Percentiles rank a stretch among this genome's conserved stretches.
phyloP scores from a whole-genome alignment of 2,113 vertebrate genomes.

The Sorex fumeus region DNA sequence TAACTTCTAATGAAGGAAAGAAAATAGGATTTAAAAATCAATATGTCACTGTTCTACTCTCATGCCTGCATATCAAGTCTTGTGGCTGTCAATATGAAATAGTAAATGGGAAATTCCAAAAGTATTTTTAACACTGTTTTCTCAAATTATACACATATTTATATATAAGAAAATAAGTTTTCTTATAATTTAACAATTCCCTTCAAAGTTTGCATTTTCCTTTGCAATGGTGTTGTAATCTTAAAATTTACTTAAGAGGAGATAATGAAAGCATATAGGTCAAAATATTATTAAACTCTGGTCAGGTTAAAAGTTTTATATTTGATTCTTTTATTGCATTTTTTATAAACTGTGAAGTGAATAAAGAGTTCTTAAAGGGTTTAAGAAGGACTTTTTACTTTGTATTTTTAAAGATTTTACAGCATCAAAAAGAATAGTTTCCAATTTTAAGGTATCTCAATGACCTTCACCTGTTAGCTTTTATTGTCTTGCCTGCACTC shows the following conservation, averaged over 20 bases:
- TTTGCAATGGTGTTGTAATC: slow-evolving; percentile 35
- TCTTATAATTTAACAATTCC: slow-evolving; percentile 59
- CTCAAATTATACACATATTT: background rate
- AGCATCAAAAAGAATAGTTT: slow-evolving; percentile 18
- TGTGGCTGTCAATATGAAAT: background rate
- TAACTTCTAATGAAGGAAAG: background rate
- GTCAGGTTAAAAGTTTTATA: slow-evolving; percentile 26
- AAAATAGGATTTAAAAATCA: background rate
- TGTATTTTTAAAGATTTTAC: slow-evolving; percentile 16
- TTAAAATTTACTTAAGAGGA: slow-evolving; percentile 56
- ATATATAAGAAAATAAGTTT: too few relatives aligned
- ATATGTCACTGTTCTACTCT: background rate
- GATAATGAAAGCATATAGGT: slow-evolving; percentile 47
- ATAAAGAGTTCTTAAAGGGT: slow-evolving; percentile 4
- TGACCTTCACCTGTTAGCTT: slow-evolving; percentile 54
- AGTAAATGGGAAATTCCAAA: background rate
- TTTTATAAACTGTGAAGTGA: slow-evolving; percentile 41
- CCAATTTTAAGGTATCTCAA: slow-evolving; percentile 23
- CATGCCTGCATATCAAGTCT: background rate
- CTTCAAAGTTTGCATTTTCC: background rate
- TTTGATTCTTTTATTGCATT: slow-evolving; percentile 64
- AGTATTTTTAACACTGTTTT: background rate
- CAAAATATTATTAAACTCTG: slow-evolving; percentile 51
- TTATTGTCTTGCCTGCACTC: slow-evolving; percentile 27
- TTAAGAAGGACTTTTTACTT: background rate